Percentiles rank a stretch among this genome's conserved stretches.
Conservation (phyloP, 2,113 vertebrate species). For the Calypte anna region DNA sequence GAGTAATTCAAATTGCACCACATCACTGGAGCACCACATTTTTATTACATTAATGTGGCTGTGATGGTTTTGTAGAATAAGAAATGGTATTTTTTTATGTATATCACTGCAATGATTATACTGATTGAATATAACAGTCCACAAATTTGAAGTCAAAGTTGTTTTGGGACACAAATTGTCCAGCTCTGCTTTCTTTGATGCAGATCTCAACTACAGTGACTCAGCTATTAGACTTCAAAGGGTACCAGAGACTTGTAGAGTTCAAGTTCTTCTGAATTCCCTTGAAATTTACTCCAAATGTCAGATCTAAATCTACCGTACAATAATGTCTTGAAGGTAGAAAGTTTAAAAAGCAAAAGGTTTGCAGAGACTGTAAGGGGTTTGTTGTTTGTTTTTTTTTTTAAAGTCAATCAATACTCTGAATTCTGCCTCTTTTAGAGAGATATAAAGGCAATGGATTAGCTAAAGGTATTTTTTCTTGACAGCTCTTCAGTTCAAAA, state of each 20-base stretch:
- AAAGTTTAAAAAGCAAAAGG: constrained; percentile 27
- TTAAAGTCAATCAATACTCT: neutral
- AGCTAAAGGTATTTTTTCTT: constrained; percentile 19
- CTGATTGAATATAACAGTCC: neutral
- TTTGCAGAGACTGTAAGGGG: neutral
- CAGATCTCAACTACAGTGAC: neutral
- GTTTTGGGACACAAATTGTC: neutral
- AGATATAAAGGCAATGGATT: constrained; percentile 25
- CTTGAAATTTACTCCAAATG: constrained; percentile 50
- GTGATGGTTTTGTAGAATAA: neutral
- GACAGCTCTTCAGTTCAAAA: constrained; percentile 11
- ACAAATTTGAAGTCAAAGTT: neutral
- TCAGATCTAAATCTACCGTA: constrained; percentile 45
- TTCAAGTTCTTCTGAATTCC: neutral
- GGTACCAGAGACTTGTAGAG: neutral
- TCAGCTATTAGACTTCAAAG: neutral
- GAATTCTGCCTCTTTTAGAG: constrained; percentile 1
- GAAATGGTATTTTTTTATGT: neutral
- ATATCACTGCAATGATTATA: neutral
- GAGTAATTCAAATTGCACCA: neutral
- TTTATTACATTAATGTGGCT: neutral
- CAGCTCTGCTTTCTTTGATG: neutral
- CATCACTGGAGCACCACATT: neutral
- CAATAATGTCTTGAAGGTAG: constrained; percentile 5
- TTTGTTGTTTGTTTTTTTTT: neutral